These are phyloP conservation scores for Diplodus puntazzo DNA, from an alignment of 2,797 vertebrate genomes.

Conservation along the genomic window DNA sequence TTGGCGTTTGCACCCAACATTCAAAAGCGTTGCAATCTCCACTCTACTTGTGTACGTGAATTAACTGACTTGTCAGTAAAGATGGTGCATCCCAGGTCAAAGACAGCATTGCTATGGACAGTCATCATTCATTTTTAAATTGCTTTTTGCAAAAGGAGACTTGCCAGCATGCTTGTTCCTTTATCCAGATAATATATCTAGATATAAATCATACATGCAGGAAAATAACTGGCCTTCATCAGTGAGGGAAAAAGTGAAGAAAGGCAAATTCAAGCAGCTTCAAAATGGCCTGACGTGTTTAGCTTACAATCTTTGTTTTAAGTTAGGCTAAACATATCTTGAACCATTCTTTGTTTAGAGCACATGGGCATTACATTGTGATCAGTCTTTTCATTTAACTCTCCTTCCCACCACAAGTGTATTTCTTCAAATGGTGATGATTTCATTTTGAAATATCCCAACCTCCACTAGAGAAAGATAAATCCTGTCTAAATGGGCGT, in stretches of 20 bases:
- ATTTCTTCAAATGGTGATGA: background rate
- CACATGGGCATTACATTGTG: background rate
- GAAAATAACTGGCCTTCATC: background rate
- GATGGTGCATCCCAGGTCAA: background rate
- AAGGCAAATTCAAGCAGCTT: background rate
- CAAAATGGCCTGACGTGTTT: background rate
- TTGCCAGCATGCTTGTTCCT: background rate
- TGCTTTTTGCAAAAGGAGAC: background rate
- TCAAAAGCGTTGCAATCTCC: background rate
- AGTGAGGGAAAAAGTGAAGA: background rate
- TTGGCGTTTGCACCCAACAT: background rate
- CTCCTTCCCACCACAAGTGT: background rate
- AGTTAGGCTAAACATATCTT: background rate
- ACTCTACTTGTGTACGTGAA: background rate
- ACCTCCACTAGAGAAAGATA: background rate
- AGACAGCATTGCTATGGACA: background rate
- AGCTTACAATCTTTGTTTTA: background rate
- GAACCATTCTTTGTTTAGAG: background rate
- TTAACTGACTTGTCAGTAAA: background rate
- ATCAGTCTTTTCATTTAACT: background rate
- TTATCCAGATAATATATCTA: background rate
- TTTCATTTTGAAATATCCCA: background rate
- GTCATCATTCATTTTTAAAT: background rate
- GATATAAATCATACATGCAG: background rate
- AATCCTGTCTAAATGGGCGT: background rate